These are phyloP conservation scores for Psammodynastes pulverulentus DNA, from an alignment of 2,113 vertebrate species.

Conservation along the genomic window DNA sequence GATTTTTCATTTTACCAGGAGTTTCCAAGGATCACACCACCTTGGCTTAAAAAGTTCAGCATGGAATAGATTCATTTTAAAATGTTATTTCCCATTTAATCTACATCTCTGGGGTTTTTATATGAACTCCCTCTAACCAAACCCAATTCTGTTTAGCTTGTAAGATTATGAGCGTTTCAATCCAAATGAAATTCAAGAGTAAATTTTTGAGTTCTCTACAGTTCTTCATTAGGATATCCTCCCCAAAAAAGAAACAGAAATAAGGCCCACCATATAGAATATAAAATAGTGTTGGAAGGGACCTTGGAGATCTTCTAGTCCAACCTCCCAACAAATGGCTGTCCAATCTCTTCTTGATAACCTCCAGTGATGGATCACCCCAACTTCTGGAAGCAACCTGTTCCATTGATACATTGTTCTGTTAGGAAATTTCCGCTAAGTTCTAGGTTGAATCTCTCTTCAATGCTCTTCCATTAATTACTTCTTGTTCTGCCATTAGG, in stretches of 20 bases:
- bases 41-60: neutral
- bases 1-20: neutral
- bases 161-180: neutral
- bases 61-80: neutral
- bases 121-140: neutral
- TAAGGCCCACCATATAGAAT: neutral
- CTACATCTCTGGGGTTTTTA: neutral
- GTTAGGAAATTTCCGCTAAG: neutral
- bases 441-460: neutral
- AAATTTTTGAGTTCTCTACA: neutral
- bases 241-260: neutral
- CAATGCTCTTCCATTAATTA: neutral
- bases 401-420: neutral
- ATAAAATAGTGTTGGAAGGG: neutral
- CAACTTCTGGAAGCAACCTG: neutral
- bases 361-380: neutral
- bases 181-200: neutral
- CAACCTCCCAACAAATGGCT: neutral
- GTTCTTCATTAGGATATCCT: neutral
- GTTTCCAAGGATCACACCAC: neutral
- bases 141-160: neutral
- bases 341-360: neutral
- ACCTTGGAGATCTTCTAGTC: neutral
- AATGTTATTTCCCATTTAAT: neutral
- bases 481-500: neutral